Percentiles rank a stretch among this genome's conserved stretches.
phyloP scores from a whole-genome alignment of 2,888 invertebrate genomes.

The Macrosiphum euphorbiae region DNA sequence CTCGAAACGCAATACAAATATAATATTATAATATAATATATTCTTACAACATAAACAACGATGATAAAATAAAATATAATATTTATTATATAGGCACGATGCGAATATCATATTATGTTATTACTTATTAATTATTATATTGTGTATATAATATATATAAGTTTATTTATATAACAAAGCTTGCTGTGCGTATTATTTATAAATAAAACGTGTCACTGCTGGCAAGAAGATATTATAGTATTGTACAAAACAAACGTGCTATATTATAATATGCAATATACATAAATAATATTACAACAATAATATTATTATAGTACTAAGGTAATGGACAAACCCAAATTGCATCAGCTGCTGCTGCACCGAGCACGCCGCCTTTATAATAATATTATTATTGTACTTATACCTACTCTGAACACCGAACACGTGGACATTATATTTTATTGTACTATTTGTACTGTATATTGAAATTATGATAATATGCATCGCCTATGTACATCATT shows the following conservation, averaged over 20 bases:
- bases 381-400: neutral
- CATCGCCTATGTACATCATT: neutral
- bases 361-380: neutral
- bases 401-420: neutral
- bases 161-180: slow-evolving; percentile 3
- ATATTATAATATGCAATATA: neutral
- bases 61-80: neutral
- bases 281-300: neutral
- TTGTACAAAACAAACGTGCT: neutral
- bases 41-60: slow-evolving; percentile 3
- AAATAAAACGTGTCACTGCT: neutral
- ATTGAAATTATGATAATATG: neutral
- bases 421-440: slow-evolving; percentile 39
- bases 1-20: neutral
- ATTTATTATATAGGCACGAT: neutral
- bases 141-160: neutral
- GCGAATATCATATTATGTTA: neutral
- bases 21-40: neutral
- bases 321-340: neutral
- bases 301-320: neutral
- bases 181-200: neutral
- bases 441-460: neutral
- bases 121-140: neutral
- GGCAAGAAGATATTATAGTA: neutral
- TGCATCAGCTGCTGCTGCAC: slow-evolving; percentile 19